These are phyloP conservation scores for Spondyliosoma cantharus DNA, from an alignment of 2,797 vertebrate species.

Conservation along the genomic window DNA sequence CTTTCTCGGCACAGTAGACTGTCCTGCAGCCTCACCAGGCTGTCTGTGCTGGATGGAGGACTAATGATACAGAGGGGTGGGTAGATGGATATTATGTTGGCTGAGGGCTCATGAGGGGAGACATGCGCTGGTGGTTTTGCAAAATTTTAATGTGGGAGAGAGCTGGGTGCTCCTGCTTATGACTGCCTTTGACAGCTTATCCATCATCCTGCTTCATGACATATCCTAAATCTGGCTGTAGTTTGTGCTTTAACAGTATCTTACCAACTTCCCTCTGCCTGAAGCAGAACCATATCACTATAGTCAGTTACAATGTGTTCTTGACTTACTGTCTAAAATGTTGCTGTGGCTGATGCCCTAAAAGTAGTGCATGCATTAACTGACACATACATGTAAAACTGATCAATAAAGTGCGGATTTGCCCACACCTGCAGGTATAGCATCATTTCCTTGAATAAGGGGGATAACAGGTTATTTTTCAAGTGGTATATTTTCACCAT, in stretches of 20 bases:
- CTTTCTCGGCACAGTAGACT: conserved; percentile 31
- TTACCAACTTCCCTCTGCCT: conserved; percentile 28
- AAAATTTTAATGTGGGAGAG: conserved; percentile 54
- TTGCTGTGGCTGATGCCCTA: background rate
- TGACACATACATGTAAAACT: background rate
- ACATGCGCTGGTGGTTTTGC: conserved; percentile 47
- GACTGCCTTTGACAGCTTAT: conserved; percentile 71
- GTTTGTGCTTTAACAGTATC: conserved; percentile 39
- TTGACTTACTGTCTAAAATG: conserved; percentile 11
- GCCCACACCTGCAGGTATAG: background rate
- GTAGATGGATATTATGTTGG: conserved; percentile 43
- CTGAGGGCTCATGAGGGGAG: conserved; percentile 7
- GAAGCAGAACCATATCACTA: conserved; percentile 11
- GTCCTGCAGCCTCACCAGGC: conserved; percentile 45
- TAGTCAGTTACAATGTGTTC: conserved; percentile 12
- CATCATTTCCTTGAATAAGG: background rate
- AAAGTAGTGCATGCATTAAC: background rate
- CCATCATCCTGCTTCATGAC: conserved; percentile 67
- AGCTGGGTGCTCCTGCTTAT: conserved; percentile 55
- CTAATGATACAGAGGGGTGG: conserved; percentile 17
- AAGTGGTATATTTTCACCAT: background rate
- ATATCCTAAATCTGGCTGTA: conserved; percentile 69
- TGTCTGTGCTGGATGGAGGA: conserved; percentile 29
- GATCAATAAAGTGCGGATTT: background rate
- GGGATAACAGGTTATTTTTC: conserved; percentile 26